Conservation (phyloP, 2,113 vertebrate species). For the Dasypus novemcinctus region DNA sequence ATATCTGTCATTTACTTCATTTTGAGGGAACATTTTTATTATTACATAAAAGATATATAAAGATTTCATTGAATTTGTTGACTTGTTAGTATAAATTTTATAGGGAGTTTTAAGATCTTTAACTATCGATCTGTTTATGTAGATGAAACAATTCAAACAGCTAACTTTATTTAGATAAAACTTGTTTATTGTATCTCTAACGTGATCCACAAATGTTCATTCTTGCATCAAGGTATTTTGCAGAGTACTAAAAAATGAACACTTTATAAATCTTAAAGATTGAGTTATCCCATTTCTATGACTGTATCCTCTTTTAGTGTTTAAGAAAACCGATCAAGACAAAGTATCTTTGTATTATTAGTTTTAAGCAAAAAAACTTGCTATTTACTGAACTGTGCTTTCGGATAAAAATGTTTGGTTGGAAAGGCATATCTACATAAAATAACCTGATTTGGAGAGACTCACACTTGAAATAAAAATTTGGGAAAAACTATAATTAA, state of each 20-base stretch:
- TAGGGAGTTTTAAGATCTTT: conserved; percentile 2
- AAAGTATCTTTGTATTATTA: not conserved
- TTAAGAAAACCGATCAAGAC: not conserved
- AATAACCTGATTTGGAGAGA: not conserved
- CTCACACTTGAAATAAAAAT: not conserved
- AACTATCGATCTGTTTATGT: not conserved
- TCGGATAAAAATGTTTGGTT: not conserved
- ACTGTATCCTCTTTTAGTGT: not conserved
- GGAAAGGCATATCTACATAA: not conserved
- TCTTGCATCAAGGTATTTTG: not conserved
- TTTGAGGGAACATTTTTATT: conserved; percentile 4
- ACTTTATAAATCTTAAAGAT: not conserved
- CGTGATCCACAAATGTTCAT: not conserved
- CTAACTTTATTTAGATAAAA: not conserved
- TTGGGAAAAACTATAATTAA: not conserved
- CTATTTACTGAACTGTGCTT: not conserved
- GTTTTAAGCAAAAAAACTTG: not conserved
- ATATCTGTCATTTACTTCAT: conserved; percentile 11
- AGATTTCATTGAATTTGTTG: conserved; percentile 21
- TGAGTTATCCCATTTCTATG: not conserved
- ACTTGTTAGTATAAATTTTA: conserved; percentile 6
- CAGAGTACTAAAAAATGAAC: not conserved
- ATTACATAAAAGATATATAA: not conserved
- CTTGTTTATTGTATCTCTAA: not conserved
- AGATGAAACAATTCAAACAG: not conserved